Evolutionary conservation across 2,797 vertebrate genomes (phyloP).

Genomic region (Acestrorhynchus altus): DNA sequence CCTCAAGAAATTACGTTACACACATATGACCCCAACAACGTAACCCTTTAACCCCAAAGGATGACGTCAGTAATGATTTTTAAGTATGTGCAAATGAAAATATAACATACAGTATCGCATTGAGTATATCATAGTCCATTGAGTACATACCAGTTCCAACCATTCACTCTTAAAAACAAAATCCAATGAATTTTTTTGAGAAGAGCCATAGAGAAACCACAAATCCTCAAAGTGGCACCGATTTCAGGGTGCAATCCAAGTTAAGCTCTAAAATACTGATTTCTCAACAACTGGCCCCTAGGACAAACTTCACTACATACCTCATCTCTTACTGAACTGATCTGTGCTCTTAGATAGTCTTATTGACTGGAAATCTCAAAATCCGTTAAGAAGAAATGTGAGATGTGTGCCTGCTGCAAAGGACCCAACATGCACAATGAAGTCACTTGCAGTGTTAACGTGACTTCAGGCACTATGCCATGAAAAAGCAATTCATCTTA

Average conservation of each 20-base stretch:
- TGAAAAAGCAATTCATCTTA: not conserved
- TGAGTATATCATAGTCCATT: no score
- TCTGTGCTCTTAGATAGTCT: not conserved
- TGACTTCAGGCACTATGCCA: not conserved
- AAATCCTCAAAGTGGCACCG: not conserved
- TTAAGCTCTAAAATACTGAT: not conserved
- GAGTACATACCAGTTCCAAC: no score
- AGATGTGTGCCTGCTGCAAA: not conserved
- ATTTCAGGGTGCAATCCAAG: not conserved
- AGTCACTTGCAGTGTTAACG: not conserved
- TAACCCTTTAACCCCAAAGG: no score
- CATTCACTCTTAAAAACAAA: no score
- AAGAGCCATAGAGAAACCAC: no score
- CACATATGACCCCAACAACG: no score
- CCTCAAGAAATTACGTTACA: no score
- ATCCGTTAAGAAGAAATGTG: not conserved
- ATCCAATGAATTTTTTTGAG: no score
- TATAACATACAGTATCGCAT: no score
- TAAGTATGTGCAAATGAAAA: no score
- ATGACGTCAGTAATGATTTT: no score
- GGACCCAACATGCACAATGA: not conserved
- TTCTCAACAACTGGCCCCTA: not conserved
- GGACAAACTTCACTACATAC: not conserved
- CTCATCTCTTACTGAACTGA: not conserved
- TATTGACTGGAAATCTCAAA: not conserved